These are phyloP conservation scores for Alces alces DNA, from an alignment of 2,113 vertebrate genomes.

Conservation along the genomic window DNA sequence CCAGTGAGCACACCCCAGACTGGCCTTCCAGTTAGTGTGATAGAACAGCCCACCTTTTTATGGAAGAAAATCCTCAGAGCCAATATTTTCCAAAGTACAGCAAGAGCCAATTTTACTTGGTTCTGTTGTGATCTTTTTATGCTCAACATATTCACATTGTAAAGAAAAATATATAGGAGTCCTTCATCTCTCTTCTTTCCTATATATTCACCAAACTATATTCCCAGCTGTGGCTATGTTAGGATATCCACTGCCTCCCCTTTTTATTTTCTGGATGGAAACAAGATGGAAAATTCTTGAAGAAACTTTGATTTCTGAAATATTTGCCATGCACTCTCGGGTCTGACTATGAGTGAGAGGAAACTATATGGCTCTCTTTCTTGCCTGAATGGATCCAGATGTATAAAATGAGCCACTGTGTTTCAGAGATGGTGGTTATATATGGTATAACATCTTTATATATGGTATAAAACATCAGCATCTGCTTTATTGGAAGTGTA, in stretches of 20 bases:
- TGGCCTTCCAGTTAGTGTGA: not conserved
- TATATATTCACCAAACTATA: not conserved
- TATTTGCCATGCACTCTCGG: not conserved
- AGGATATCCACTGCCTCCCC: not conserved
- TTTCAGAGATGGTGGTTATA: not conserved
- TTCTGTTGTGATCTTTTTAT: not conserved
- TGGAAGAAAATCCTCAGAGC: not conserved
- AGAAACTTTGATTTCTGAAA: not conserved
- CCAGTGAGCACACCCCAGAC: not conserved
- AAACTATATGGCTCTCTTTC: not conserved
- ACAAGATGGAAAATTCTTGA: not conserved
- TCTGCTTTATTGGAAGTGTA: not conserved
- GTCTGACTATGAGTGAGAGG: not conserved
- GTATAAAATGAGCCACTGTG: not conserved
- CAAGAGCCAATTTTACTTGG: not conserved
- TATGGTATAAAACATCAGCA: not conserved
- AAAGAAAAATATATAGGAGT: not conserved
- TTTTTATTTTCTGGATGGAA: constrained; percentile 5
- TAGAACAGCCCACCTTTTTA: not conserved
- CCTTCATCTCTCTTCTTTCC: not conserved
- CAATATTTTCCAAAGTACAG: not conserved
- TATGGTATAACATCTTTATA: not conserved
- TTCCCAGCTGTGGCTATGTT: not conserved
- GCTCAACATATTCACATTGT: not conserved
- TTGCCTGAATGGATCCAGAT: not conserved